Conservation (phyloP, 1,140 invertebrate genomes). For the Agraylea sexmaculata region DNA sequence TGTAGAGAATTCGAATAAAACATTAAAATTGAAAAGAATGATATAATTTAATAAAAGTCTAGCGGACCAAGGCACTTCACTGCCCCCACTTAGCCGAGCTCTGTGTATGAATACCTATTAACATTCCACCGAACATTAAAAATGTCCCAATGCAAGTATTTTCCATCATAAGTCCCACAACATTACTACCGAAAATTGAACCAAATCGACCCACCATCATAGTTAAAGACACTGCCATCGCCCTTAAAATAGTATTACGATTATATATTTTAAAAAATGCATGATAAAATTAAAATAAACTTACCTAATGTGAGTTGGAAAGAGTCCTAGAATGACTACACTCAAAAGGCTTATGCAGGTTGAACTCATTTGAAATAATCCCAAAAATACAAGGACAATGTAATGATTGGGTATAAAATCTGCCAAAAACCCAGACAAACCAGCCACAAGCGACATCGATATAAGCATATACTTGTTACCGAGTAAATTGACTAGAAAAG, state of each 20-base stretch:
- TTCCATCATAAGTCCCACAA: constrained; percentile 28
- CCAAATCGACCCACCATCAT: constrained; percentile 33
- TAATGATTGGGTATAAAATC: constrained; percentile 25
- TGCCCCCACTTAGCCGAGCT: no score
- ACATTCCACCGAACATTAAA: constrained; percentile 28
- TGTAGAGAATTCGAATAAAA: no score
- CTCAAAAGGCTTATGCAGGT: constrained; percentile 36
- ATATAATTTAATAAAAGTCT: no score
- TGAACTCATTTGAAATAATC: constrained; percentile 34
- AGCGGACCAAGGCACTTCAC: no score
- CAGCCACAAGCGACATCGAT: constrained; percentile 24
- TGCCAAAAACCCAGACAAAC: constrained; percentile 26
- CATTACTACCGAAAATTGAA: constrained; percentile 30
- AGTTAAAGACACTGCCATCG: constrained; percentile 35
- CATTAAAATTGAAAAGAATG: no score
- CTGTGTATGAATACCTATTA: constrained; percentile 24
- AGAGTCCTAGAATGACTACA: constrained; percentile 33
- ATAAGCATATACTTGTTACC: constrained; percentile 34
- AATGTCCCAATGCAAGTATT: constrained; percentile 29
- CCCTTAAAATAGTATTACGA: constrained; percentile 24
- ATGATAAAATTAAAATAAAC: constrained; percentile 5
- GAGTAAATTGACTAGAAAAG: constrained; percentile 31
- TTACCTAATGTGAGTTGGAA: constrained; percentile 33
- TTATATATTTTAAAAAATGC: constrained; percentile 1
- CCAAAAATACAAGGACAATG: constrained; percentile 30